These are phyloP conservation scores for Hyphantria cunea DNA, from an alignment of 1,140 invertebrate species.

Conservation along the genomic window DNA sequence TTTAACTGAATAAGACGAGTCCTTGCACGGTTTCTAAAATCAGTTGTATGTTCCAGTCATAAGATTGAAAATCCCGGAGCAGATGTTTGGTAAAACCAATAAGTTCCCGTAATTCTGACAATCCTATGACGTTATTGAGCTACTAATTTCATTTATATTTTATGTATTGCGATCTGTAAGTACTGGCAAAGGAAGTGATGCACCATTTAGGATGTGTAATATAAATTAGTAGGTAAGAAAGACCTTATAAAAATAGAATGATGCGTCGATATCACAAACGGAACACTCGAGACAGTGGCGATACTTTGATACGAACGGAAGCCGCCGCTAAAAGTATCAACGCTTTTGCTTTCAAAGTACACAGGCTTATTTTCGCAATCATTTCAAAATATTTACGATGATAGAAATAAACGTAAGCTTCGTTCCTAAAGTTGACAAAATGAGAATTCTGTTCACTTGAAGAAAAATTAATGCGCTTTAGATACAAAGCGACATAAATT, in stretches of 20 bases:
- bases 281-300: constrained; percentile 24
- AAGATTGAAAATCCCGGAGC: too few species aligned
- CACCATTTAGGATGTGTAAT: constrained; percentile 10
- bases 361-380: constrained; percentile 65
- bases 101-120: background rate
- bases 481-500: background rate
- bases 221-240: constrained; percentile 6
- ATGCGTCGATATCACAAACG: constrained; percentile 15
- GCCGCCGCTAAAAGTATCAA: constrained; percentile 66
- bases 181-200: background rate
- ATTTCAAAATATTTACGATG: constrained; percentile 59
- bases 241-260: constrained; percentile 24
- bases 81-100: too few species aligned
- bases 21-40: background rate
- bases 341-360: constrained; percentile 67
- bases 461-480: background rate
- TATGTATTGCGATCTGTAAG: background rate
- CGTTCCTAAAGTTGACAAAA: constrained; percentile 14
- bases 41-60: too few species aligned
- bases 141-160: background rate
- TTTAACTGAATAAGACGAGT: constrained; percentile 23
- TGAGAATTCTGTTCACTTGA: constrained; percentile 1
- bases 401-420: constrained; percentile 52
- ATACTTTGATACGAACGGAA: constrained; percentile 61
- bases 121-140: background rate